Evolutionary conservation across 2,113 vertebrate species (phyloP).

Genomic region (Delphinus delphis): DNA sequence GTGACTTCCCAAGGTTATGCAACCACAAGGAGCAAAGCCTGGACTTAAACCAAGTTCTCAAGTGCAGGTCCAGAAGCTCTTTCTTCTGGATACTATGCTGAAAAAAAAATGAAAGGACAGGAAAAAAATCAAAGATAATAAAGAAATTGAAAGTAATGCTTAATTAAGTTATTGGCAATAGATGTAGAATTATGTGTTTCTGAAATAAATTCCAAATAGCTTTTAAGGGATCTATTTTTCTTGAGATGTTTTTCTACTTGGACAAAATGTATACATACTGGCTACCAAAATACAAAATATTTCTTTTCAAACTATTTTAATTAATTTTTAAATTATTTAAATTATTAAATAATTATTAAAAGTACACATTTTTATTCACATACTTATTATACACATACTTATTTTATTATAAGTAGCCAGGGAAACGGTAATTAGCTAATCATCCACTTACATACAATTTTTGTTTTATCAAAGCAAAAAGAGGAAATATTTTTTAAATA

Average conservation of each 20-base stretch:
- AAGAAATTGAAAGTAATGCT: background rate
- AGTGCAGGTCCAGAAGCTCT: background rate
- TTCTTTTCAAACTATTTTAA: conserved; percentile 51
- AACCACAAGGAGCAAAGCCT: background rate
- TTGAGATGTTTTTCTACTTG: background rate
- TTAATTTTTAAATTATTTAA: conserved; percentile 20
- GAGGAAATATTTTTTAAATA: background rate
- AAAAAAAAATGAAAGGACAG: background rate
- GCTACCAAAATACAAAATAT: conserved; percentile 11
- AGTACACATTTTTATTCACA: background rate
- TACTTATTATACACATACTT: too few relatives aligned
- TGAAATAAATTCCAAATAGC: conserved; percentile 42
- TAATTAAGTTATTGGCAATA: conserved; percentile 4
- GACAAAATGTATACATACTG: background rate
- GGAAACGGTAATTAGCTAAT: background rate
- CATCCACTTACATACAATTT: background rate
- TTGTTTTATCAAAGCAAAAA: conserved; percentile 30
- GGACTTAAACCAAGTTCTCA: background rate
- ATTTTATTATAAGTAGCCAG: background rate
- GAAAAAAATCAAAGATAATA: background rate
- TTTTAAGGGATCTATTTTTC: background rate
- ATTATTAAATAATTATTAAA: conserved; percentile 3
- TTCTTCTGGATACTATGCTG: background rate
- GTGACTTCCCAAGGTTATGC: conserved; percentile 1
- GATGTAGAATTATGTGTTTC: background rate